A percentile compares a stretch with the other conserved stretches of the same genome.
Conservation (phyloP, 2,888 invertebrate genomes). For the Tortrix viridana region DNA sequence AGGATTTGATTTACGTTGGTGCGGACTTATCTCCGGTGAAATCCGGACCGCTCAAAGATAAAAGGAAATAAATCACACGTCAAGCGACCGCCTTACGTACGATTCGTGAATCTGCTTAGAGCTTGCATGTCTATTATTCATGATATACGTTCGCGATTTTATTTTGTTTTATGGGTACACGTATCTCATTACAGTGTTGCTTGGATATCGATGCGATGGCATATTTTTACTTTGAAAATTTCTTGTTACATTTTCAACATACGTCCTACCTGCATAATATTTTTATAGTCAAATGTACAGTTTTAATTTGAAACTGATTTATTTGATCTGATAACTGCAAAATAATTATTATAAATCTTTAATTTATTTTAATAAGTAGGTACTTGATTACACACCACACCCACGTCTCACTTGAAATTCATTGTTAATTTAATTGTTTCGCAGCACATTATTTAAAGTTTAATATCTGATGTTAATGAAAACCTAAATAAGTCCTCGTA, state of each 20-base stretch:
- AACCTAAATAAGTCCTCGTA: conserved; percentile 5
- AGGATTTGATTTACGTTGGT: conserved; percentile 72
- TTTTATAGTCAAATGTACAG: no score
- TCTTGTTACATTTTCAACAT: no score
- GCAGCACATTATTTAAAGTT: background rate
- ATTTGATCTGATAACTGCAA: no score
- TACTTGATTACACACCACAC: no score
- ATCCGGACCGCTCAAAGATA: conserved; percentile 69
- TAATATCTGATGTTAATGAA: conserved; percentile 3
- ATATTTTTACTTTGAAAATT: background rate
- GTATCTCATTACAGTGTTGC: conserved; percentile 15
- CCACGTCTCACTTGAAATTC: background rate
- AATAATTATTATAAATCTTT: no score
- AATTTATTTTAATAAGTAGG: no score
- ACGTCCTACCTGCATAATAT: no score
- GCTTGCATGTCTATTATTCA: conserved; percentile 54
- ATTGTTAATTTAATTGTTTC: background rate
- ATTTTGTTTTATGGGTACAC: conserved; percentile 26
- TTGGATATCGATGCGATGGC: conserved; percentile 6
- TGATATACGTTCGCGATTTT: conserved; percentile 36
- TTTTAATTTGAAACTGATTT: no score
- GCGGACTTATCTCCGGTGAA: conserved; percentile 67
- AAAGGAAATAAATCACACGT: conserved; percentile 79
- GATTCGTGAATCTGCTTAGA: conserved; percentile 45
- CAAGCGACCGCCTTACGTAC: conserved; percentile 71